These are phyloP conservation scores for Tricholaema leucomelas DNA, from an alignment of 2,113 vertebrate genomes.

Conservation along the genomic window DNA sequence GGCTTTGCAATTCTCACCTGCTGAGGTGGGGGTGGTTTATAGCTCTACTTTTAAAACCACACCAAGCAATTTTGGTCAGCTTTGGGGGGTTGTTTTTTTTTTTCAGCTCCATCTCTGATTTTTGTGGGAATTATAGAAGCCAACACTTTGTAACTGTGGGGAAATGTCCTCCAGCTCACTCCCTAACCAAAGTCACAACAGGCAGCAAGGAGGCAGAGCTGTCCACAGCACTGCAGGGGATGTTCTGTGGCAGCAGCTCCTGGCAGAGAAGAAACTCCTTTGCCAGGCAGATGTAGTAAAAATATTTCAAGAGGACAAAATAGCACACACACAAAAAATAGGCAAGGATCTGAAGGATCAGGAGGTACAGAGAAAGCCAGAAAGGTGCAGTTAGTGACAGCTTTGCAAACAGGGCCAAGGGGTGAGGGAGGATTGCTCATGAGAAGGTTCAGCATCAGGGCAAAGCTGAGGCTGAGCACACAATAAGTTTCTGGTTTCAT, in stretches of 20 bases:
- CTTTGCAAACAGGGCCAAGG: neutral
- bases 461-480: neutral
- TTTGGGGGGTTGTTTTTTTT: neutral
- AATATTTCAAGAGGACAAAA: neutral
- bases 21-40: neutral
- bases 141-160: neutral
- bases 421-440: neutral
- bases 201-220: neutral
- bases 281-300: neutral
- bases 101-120: rapidly evolving
- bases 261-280: neutral
- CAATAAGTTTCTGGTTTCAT: neutral
- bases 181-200: neutral
- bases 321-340: neutral
- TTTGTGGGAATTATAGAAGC: neutral
- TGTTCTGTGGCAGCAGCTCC: neutral
- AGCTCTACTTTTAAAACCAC: neutral
- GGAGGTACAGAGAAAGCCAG: neutral
- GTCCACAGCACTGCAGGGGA: neutral
- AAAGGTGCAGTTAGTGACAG: neutral
- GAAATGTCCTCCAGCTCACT: neutral
- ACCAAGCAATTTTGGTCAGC: neutral
- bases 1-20: neutral
- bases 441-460: neutral
- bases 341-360: neutral